Evolutionary conservation across 1,140 invertebrate species (phyloP).

Genomic region (Popillia japonica): DNA sequence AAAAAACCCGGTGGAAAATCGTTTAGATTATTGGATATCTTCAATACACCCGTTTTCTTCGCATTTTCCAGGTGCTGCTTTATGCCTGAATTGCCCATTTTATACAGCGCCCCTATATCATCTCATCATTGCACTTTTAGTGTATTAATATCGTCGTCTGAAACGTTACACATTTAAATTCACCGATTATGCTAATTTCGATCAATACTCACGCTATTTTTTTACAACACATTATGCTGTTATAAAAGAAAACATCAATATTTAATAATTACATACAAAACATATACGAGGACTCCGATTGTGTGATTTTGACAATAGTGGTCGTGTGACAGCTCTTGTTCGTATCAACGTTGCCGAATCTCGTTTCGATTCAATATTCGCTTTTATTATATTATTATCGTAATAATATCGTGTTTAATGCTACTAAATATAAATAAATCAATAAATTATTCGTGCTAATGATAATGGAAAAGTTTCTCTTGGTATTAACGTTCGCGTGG

Average conservation of each 20-base stretch:
- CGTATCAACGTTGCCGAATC: not conserved
- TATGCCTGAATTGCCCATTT: slow-evolving; percentile 87
- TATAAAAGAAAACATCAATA: not conserved
- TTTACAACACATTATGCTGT: not conserved
- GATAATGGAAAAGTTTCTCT: too few species aligned
- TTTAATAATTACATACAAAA: slow-evolving; percentile 19
- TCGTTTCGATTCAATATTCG: too few species aligned
- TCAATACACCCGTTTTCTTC: slow-evolving; percentile 92
- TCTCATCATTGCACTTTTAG: slow-evolving; percentile 22
- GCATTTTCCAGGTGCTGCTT: slow-evolving; percentile 93
- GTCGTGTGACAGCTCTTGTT: slow-evolving; percentile 24
- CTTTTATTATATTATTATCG: too few species aligned
- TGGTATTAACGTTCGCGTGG: too few species aligned
- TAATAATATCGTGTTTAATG: not conserved
- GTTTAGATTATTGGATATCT: slow-evolving; percentile 67
- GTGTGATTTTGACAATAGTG: slow-evolving; percentile 18
- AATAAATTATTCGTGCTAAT: not conserved
- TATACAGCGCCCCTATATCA: slow-evolving; percentile 41
- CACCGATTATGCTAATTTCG: not conserved
- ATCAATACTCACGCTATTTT: slow-evolving; percentile 17
- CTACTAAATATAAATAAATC: slow-evolving; percentile 2
- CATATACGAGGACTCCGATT: too few species aligned
- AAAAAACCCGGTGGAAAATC: slow-evolving; percentile 71
- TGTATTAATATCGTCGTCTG: not conserved
- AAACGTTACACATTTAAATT: not conserved